phyloP scores from a whole-genome alignment of 2,113 vertebrate genomes.

The Carassius carassius region DNA sequence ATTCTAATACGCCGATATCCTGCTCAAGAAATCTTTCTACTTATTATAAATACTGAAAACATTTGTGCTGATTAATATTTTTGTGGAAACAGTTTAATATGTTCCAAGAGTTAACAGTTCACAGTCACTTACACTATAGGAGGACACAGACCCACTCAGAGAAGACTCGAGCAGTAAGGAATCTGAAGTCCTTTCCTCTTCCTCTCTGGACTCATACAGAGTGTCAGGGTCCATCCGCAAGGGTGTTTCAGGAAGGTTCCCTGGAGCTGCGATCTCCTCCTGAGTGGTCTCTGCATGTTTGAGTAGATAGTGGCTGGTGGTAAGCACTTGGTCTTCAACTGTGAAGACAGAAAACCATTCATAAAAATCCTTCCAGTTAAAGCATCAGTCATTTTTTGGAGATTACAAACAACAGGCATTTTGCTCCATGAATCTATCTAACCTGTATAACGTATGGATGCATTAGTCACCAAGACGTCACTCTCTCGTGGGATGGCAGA shows the following conservation, averaged over 20 bases:
- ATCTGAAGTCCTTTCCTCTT: conserved; percentile 74
- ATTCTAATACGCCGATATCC: too few relatives aligned
- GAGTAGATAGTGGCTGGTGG: conserved; percentile 87
- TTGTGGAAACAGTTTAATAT: neutral
- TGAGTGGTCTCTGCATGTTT: conserved; percentile 85
- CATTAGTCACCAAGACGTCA: conserved; percentile 83
- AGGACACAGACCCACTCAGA: conserved; percentile 82
- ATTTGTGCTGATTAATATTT: neutral
- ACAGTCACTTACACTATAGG: conserved; percentile 82
- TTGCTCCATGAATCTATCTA: conserved; percentile 56
- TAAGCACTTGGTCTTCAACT: conserved; percentile 78
- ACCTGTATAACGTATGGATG: conserved; percentile 80
- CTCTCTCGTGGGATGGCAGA: conserved; percentile 82
- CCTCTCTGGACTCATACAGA: conserved; percentile 73
- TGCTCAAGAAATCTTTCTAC: too few relatives aligned
- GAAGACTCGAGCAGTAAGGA: conserved; percentile 82
- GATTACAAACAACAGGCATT: neutral
- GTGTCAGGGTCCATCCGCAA: conserved; percentile 81
- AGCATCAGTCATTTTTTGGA: neutral
- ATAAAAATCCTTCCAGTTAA: neutral
- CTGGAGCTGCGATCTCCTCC: conserved; percentile 86
- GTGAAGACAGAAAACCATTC: neutral
- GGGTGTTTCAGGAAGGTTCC: conserved; percentile 92
- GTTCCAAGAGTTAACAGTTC: neutral
- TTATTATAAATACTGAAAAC: too few relatives aligned